Evolutionary conservation across 1,140 invertebrate species (phyloP).

Genomic region (Magallana gigas): DNA sequence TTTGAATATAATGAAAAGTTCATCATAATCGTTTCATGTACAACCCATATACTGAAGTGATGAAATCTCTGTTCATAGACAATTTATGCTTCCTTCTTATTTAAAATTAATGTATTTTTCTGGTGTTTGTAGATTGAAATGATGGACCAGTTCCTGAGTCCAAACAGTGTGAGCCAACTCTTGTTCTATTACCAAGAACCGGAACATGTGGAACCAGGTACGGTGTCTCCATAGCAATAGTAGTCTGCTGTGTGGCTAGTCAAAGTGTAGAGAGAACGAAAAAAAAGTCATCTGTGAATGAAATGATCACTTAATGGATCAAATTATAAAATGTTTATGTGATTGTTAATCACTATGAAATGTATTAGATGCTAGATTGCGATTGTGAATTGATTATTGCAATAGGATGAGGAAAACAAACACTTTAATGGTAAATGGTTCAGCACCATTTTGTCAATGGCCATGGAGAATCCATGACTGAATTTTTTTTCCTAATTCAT

Average conservation of each 20-base stretch:
- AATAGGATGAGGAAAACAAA: neutral
- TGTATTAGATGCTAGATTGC: too few species aligned
- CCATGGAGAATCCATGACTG: neutral
- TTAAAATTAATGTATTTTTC: too few species aligned
- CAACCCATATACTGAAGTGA: too few species aligned
- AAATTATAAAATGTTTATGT: neutral
- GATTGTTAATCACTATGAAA: neutral
- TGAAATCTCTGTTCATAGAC: too few species aligned
- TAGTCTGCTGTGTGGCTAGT: slow-evolving; percentile 32
- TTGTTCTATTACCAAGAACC: slow-evolving; percentile 82
- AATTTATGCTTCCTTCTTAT: too few species aligned
- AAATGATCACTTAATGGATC: neutral
- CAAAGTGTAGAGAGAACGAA: slow-evolving; percentile 20
- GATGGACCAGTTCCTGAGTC: slow-evolving; percentile 77
- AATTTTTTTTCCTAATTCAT: neutral
- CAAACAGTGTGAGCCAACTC: slow-evolving; percentile 73
- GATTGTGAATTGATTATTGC: neutral
- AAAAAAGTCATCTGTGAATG: neutral
- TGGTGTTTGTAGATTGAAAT: slow-evolving; percentile 60
- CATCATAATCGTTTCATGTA: too few species aligned
- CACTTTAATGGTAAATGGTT: neutral
- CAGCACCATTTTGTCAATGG: neutral
- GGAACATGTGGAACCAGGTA: slow-evolving; percentile 87
- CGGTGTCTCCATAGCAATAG: neutral
- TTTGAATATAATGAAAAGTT: too few species aligned